Evolutionary conservation across 1,140 invertebrate genomes (phyloP).

Genomic region (Apis cerana): DNA sequence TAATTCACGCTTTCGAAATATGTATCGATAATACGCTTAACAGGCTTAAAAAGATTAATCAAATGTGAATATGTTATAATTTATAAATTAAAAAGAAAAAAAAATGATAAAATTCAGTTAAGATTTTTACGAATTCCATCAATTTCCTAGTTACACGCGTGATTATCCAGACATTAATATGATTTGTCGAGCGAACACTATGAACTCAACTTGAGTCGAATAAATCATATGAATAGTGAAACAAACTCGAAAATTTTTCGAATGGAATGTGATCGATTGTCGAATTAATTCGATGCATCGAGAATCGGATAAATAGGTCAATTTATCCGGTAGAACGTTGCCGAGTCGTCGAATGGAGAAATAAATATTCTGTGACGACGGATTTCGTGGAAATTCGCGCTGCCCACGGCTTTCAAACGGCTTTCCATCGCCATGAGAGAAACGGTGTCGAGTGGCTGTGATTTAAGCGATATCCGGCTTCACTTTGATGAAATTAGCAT

Average conservation of each 20-base stretch:
- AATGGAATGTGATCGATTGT: not conserved
- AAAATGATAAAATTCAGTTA: not conserved
- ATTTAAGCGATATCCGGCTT: not conserved
- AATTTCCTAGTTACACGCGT: not conserved
- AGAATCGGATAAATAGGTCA: constrained; percentile 19
- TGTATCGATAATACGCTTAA: not conserved
- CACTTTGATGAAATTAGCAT: constrained; percentile 8
- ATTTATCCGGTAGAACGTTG: not conserved
- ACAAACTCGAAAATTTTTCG: not conserved
- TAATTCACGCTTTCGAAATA: constrained; percentile 17
- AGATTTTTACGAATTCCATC: not conserved
- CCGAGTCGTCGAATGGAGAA: not conserved
- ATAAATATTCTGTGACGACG: not conserved
- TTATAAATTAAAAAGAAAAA: not conserved
- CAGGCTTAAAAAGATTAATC: constrained; percentile 2
- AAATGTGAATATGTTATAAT: not conserved
- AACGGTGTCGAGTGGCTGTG: not conserved
- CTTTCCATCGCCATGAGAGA: not conserved
- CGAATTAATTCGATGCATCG: constrained; percentile 19
- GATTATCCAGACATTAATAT: not conserved
- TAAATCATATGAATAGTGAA: not conserved
- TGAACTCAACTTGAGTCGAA: not conserved
- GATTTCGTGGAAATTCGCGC: constrained; percentile 1
- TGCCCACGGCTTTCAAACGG: not conserved
- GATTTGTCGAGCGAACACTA: not conserved